Evolutionary conservation across 2,113 vertebrate genomes (phyloP), one percentile per base, ranked within the genome.

Genomic region (Peromyscus leucopus): DNA sequence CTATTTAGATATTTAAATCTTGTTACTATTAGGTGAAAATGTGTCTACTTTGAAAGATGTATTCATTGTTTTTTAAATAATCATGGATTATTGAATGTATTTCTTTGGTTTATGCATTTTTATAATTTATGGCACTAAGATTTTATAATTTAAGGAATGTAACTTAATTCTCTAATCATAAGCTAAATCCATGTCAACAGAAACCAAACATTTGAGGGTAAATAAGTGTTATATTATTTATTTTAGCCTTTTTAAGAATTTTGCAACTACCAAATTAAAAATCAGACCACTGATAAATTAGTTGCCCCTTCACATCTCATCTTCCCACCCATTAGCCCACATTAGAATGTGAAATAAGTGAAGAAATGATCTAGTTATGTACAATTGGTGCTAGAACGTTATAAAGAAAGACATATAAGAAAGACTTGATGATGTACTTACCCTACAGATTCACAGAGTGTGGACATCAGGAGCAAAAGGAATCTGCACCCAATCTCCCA

Each of bases 161-260:
- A 72, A 96, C 93, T 96, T 93, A 97, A 97, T 97, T 97, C 51
- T 96, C 51, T 61, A 96, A 91, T 94, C 69, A 61, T 19, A 61
- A 69, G 33, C 91, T 90, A 63, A 76, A 90, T 96, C 75, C 65
- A 51, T 92, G 95, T 93, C 61, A 95, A 57, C 28, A 96, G 95
- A 97, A 96, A 59, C 55, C 51, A 78, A 76, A 84, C 12, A 61
- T 90, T 93, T 65, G 89, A 79, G 76, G 69, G 80, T 96, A 96
- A 75, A 59, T 46, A 76, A 22, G 15, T 63, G 24, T 85, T 94
- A 28, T 57, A 96, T 72, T 92, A 76, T 93, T 96, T 97, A 83
- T 67, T 94, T 96, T 26, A 19, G 33, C 21, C 10, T 3, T 85
- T 57, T 26, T 3, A 63, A 63, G 61, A 61, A 16, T 21, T n/a